These are phyloP conservation scores for Sciurus niger DNA, from an alignment of 2,113 vertebrate genomes.

Conservation along the genomic window DNA sequence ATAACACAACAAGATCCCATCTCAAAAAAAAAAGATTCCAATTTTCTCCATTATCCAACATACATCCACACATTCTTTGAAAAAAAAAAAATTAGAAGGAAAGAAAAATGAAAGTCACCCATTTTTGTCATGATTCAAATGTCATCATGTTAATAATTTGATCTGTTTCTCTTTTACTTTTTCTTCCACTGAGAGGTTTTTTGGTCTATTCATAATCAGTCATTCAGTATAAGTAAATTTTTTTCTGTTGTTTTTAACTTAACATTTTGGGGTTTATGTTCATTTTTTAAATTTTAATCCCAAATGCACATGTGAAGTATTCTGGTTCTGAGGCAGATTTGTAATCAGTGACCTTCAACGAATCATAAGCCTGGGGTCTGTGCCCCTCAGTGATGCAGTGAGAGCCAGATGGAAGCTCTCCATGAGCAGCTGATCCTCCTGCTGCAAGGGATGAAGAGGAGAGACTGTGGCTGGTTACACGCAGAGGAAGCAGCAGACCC, in stretches of 20 bases:
- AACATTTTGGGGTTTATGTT: background rate
- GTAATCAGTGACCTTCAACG: background rate
- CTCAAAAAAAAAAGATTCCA: background rate
- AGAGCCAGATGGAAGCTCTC: background rate
- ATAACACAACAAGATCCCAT: background rate
- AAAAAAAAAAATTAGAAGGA: background rate
- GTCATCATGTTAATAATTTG: background rate
- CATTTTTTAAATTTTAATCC: background rate
- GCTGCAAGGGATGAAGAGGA: background rate
- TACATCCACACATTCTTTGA: background rate
- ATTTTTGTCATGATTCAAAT: background rate
- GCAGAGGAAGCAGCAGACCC: background rate
- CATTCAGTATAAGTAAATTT: background rate
- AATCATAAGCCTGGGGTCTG: too few species aligned
- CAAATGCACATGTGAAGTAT: background rate
- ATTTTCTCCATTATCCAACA: background rate
- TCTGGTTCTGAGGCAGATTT: background rate
- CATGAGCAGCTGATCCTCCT: rapidly evolving
- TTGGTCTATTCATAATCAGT: background rate
- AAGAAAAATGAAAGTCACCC: background rate
- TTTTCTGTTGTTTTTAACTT: background rate
- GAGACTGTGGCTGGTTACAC: background rate
- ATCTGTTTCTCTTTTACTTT: background rate
- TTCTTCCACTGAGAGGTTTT: background rate
- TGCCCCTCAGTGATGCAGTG: rapidly evolving